These are phyloP conservation scores for Melinaea marsaeus DNA, from an alignment of 2,888 invertebrate genomes.

Conservation along the genomic window DNA sequence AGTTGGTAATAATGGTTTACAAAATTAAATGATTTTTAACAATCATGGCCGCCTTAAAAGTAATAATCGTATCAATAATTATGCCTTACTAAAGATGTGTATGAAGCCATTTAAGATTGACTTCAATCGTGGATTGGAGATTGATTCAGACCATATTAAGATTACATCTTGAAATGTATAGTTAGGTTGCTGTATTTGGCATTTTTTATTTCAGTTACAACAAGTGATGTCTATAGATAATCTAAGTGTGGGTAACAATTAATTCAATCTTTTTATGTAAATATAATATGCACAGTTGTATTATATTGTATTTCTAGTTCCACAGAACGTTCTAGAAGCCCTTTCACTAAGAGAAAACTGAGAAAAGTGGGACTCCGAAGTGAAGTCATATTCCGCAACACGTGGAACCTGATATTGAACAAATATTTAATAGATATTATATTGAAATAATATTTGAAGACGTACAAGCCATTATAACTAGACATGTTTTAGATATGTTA, in stretches of 20 bases:
- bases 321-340: constrained; percentile 47
- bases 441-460: background rate
- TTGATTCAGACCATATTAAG: no score
- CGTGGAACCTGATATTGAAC: constrained; percentile 13
- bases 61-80: no score
- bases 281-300: constrained; percentile 13
- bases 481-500: background rate
- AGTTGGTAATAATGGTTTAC: no score
- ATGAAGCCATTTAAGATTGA: no score
- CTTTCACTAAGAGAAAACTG: constrained; percentile 59
- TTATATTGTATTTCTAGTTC: constrained; percentile 21
- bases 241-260: background rate
- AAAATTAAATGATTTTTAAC: no score
- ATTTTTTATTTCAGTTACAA: no score
- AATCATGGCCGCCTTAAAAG: no score
- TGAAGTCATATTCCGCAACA: constrained; percentile 31
- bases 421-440: background rate
- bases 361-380: constrained; percentile 40
- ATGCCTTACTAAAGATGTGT: no score
- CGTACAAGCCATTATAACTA: constrained; percentile 9
- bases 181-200: no score
- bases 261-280: background rate
- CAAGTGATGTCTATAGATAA: no score
- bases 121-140: no score
- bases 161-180: no score